A percentile compares a stretch with the other conserved stretches of the same genome.
Evolutionary conservation across 2,113 vertebrate genomes (phyloP).

Genomic region (Pogonocichla stellata): DNA sequence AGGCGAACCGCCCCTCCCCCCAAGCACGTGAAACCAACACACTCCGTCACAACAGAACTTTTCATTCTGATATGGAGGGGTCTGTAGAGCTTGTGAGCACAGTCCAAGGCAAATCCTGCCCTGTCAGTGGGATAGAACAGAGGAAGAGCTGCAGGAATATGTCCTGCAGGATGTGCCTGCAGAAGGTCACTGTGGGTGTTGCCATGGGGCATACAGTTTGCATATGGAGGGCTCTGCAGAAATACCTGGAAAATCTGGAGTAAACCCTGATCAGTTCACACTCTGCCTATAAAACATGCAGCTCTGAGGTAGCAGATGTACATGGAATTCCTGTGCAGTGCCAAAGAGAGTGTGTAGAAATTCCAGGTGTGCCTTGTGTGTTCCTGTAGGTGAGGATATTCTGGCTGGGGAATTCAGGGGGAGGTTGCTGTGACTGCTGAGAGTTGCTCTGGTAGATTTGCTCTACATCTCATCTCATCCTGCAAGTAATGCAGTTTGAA

Average conservation of each 20-base stretch:
- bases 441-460: not conserved
- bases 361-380: not conserved
- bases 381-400: not conserved
- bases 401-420: no score
- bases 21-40: no score
- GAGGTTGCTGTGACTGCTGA: not conserved
- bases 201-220: not conserved
- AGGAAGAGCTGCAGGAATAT: not conserved
- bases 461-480: not conserved
- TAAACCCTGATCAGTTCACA: not conserved
- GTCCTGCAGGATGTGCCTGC: not conserved
- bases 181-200: not conserved
- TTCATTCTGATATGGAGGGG: not conserved
- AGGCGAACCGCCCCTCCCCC: no score
- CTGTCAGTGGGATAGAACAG: not conserved
- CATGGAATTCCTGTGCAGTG: fast-evolving
- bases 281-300: not conserved
- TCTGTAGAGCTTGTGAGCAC: not conserved
- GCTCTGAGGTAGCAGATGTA: not conserved
- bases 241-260: not conserved
- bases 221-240: not conserved
- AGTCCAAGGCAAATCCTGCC: not conserved
- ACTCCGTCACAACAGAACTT: not conserved
- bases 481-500: not conserved
- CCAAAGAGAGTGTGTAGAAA: not conserved